Base-by-base conservation (phyloP, 1,140 invertebrate genomes). In the Agrypnia vestita region DNA sequence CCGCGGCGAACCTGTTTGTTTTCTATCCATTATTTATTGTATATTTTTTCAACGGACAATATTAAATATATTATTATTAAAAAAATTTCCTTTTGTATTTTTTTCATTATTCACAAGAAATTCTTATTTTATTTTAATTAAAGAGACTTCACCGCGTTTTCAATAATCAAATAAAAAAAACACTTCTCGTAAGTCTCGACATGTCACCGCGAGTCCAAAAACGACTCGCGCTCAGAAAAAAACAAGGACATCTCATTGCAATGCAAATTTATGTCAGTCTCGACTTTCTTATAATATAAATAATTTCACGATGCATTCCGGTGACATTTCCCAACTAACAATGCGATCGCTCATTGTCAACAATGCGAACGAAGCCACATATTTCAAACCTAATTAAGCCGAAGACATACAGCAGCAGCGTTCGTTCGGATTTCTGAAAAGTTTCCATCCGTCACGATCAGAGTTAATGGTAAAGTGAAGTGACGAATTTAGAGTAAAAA, bases 371-470 rank as follows among this genome's bases (percentile, higher is more conserved):
- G 43, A 71, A 43, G 74, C 73, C 64, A 80, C 53, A 81, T 81
- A 81, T 81, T 77, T 81, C 79, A 81, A 81, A 80, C 53, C 77
- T 77, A 81, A 81, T 81, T 81, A 81, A 77, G 46, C 74, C 75
- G 8, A 64, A 19, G 44, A 43, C 74, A 17, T 19, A n/a, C n/a
- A n/a, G 10, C 43, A 3, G 35, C 1, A 21, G 47, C 72, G 51
- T 4, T 55, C 13, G 4, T 12, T 15, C 25, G 56, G 17, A 17
- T 61, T 43, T 61, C 56, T 76, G 17, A 47, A 71, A 71, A 11
- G 15, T 49, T 9, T 19, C 64, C 19, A 10, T 35, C 25, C 19
- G 61, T 25, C 61, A 25, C 19, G 35, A 13, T 25, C 4, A 9
- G 19, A 8, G 35, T 10, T 64, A 64, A 64, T 64, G 35, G 35